Base-by-base conservation (phyloP, 2,888 invertebrate genomes). In the Deilephila elpenor region DNA sequence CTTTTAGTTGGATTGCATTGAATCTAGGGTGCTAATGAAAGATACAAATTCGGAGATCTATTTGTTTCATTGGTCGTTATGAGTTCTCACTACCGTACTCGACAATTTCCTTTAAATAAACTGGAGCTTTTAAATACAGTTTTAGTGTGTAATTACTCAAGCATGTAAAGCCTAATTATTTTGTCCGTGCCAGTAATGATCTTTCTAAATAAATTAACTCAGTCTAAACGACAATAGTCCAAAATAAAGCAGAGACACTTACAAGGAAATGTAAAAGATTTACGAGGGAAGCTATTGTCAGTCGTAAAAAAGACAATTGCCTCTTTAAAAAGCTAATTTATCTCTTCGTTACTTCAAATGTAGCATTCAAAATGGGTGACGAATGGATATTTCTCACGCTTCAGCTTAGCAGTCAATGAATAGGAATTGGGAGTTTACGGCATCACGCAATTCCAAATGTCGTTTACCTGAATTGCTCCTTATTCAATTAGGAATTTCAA, bases 301-400 rank as follows among this genome's bases (percentile, higher is more conserved):
- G 64, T 32, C 59, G 71, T 71, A 71, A 67, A 61, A 37, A 73
- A 73, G 72, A 73, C 72, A 73, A 73, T 73, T 73, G 72, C 72
- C 67, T 73, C 67, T 73, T 73, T 73, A 73, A 73, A 73, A 73
- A 67, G 64, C 72, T 59, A 72, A 74, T 72, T 74, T 74, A 59
- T 70, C 51, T 73, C 74, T 72, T 37, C 72, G 72, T 74, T 72
- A 74, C 72, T 73, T 67, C 44, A 73, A 73, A 73, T 67, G 72
- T 67, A 73, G 72, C 72, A 67, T 73, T 67, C 61, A 70, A 71
- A 75, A 71, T 51, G 59, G 59, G 71, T 75, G 73, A 73, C 51
- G 59, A 67, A 75, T 73, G 34, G 34, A 59, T 61, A 44, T 71
- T 73, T 71, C 73, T 59, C 71, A 73, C 75, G 60, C 73, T 73